Percentiles rank a stretch among this genome's conserved stretches.
phyloP scores from a whole-genome alignment of 35 echinoderm and acorn worm species.

The Apostichopus japonicus region DNA sequence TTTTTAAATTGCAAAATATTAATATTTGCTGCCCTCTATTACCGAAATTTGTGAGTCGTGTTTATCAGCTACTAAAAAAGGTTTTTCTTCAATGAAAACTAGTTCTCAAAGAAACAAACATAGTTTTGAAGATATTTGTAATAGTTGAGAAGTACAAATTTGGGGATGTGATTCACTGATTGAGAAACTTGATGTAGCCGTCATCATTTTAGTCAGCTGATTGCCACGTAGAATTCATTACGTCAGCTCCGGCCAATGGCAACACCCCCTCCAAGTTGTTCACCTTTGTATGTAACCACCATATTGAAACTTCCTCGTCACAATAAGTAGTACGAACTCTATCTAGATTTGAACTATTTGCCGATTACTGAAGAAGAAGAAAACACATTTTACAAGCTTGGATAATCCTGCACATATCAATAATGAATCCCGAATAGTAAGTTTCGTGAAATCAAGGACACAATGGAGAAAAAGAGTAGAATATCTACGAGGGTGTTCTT shows the following conservation, averaged over 20 bases:
- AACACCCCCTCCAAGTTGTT: constrained; percentile 66
- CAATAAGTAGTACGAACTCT: neutral
- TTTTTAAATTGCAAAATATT: too few relatives aligned
- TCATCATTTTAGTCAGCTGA: constrained; percentile 53
- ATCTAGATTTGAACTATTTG: constrained; percentile 40
- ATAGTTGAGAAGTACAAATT: neutral
- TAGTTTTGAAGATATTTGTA: neutral
- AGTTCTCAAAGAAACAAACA: neutral
- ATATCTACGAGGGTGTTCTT: constrained; percentile 16
- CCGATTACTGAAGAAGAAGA: constrained; percentile 24
- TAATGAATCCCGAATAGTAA: constrained; percentile 69
- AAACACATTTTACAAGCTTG: neutral
- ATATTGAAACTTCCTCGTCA: constrained; percentile 68
- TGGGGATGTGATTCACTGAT: constrained; percentile 10
- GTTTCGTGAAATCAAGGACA: neutral
- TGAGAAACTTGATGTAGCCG: constrained; percentile 16
- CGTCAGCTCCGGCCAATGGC: constrained; percentile 66
- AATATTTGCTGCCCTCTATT: neutral
- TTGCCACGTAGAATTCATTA: constrained; percentile 67
- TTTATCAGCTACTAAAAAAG: neutral
- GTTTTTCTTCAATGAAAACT: neutral
- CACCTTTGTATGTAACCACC: constrained; percentile 59
- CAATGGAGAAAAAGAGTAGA: neutral
- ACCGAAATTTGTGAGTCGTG: neutral
- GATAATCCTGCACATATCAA: constrained; percentile 23